Base-by-base conservation (phyloP, 2,113 vertebrate genomes). In the Corvus moneduloides region DNA sequence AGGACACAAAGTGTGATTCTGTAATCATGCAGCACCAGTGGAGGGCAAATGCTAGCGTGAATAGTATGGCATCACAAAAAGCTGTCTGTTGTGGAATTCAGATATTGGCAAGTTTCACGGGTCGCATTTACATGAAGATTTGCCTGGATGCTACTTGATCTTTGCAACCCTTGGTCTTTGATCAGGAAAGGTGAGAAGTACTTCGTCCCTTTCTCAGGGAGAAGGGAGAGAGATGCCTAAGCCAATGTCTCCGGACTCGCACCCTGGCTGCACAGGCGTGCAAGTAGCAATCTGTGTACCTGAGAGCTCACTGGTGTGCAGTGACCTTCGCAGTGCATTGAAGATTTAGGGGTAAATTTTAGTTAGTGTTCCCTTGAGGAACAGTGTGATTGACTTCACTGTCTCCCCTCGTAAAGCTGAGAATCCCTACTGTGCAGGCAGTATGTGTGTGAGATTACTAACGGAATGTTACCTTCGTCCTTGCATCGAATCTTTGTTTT, bases 231-330 rank as follows among this genome's bases (percentile, higher is more conserved):
- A 32, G 4, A 28, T 4, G 37, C n/a, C 64, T 44, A 15, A 77
- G 22, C 15, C 37, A 21, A 1, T 2, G 1, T 16, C 20, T 68
- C 22, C 1, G 0, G 1, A 6, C 6, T 55, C 37, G 28, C 32
- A 32, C 5, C 37, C 77, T 18, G 7, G 43, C 69, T 64, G 43
- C 44, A 21, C 18, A 43, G 30, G 23, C 16, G 9, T 21, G 46
- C 2, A 0, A 8, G 49, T 10, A 15, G 18, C 67, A 13, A 3
- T 27, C 62, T 33, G 18, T 16, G 4, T 46, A 16, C 23, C 71
- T 43, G 51, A 46, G 91, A 58, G 71, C 43, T 59, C 62, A 15
- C 46, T 72, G 48, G 28, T 26, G 7, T 18, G 43, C 49, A 33
- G 30, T 37, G 49, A 61, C 23, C 58, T 67, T 58, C 5, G 48